A percentile compares a stretch with the other conserved stretches of the same genome.
Conservation (phyloP, 2,113 vertebrate genomes). For the Gallinago media region DNA sequence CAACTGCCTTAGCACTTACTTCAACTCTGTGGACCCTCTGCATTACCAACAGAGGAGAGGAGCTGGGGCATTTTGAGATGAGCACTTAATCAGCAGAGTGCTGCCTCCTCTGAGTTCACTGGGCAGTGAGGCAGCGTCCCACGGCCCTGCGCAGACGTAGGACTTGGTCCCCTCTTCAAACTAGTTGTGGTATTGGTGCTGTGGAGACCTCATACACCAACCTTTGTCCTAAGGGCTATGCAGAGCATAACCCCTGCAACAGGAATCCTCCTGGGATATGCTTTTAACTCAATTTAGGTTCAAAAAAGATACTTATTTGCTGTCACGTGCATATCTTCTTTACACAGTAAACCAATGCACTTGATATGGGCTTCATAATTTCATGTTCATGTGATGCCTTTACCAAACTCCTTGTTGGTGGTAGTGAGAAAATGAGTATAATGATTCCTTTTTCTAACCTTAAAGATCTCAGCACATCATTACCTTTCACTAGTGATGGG, state of each 20-base stretch:
- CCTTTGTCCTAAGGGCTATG: neutral
- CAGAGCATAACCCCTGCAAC: neutral
- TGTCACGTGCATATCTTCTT: neutral
- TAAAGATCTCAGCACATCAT: neutral
- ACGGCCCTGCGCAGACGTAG: rapidly evolving
- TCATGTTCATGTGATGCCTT: neutral
- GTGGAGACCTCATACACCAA: neutral
- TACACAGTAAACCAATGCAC: neutral
- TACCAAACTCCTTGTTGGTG: neutral
- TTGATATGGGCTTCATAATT: neutral
- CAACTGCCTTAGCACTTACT: neutral
- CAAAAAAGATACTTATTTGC: neutral
- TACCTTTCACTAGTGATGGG: neutral
- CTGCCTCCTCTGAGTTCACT: neutral
- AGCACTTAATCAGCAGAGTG: neutral
- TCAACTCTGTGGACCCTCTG: neutral
- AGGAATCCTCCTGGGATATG: neutral
- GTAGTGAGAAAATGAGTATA: neutral
- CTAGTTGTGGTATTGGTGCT: neutral
- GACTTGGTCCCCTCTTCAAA: rapidly evolving
- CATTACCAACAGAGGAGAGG: neutral
- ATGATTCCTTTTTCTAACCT: neutral
- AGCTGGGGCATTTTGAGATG: neutral
- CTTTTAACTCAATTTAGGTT: neutral
- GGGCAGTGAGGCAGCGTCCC: neutral